phyloP scores from a whole-genome alignment of 2,797 vertebrate species.

The Tenualosa thibaudeaui region DNA sequence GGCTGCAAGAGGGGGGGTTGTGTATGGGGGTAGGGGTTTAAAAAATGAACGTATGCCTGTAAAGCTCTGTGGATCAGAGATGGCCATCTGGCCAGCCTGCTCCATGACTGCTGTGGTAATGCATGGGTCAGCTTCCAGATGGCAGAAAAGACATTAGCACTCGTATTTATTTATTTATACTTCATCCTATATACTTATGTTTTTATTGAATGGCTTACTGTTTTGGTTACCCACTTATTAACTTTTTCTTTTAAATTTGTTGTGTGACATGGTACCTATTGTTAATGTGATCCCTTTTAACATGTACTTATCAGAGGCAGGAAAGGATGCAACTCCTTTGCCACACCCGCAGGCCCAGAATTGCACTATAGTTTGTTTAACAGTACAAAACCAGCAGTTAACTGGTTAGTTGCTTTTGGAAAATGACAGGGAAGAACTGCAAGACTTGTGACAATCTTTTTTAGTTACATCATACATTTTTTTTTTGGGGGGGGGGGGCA shows the following conservation, averaged over 20 bases:
- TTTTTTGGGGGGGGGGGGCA: not conserved
- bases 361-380: not conserved
- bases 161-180: not conserved
- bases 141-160: not conserved
- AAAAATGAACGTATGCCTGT: slow-evolving; percentile 23
- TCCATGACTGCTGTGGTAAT: slow-evolving; percentile 29
- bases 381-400: not conserved
- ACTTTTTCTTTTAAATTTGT: not conserved
- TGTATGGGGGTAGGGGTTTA: not conserved
- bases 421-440: not conserved
- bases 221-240: not conserved
- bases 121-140: slow-evolving; percentile 38
- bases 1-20: not conserved
- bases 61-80: slow-evolving; percentile 28
- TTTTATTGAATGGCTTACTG: not conserved
- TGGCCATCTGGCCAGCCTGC: slow-evolving; percentile 38
- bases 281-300: not conserved
- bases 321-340: not conserved
- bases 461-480: not conserved
- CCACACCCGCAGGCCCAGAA: not conserved
- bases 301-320: not conserved
- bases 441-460: not conserved
- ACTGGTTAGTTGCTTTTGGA: not conserved
- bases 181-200: not conserved
- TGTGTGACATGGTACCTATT: not conserved